Base-by-base conservation (phyloP, 2,888 invertebrate genomes). In the Adineta ricciae region DNA sequence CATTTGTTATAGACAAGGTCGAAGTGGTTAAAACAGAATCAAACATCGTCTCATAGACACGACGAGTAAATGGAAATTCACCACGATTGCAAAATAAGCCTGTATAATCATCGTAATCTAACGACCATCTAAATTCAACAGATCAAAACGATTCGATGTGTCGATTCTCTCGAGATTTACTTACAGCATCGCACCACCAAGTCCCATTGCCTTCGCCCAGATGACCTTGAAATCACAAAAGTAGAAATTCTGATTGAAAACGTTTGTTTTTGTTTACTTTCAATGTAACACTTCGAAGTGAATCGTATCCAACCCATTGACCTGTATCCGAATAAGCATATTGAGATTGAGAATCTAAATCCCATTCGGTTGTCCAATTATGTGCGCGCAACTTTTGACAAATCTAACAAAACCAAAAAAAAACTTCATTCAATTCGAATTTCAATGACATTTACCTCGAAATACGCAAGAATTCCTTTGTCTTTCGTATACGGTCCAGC, bases 251-350 rank as follows among this genome's bases (percentile, higher is more conserved):
- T 50, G 14, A 50, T 50, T 7, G 9, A 5, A 46, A 46, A 46
- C 5, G 46, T 8, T 50, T n/a, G n/a, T 21, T 32, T 8, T 27
- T 83, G n/a, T 54, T 86, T 52, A 86, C 84, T 86, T 84, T 86
- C 36, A 86, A 49, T 78, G 83, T 56, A 38, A 84, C 84, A 56
- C 86, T 86, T 38, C 78, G 49, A 82, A 84, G 64, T 32, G 84
- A 84, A 72, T 86, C 86, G n/a, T 78, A 86, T 38, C 86, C 86
- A 32, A 84, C 83, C 86, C 86, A 86, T 82, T 86, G 86, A 49
- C 84, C 52, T 0, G 46, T 52, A 78, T 19, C 82, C 27, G 82
- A 56, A 56, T 73, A 83, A 7, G 86, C 86, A 86, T 84, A 86
- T 36, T 72, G 84, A 27, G 84, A 82, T 41, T 86, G 86, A 9